phyloP scores from a whole-genome alignment of 2,888 invertebrate genomes.

The Aphidoletes aphidimyza region DNA sequence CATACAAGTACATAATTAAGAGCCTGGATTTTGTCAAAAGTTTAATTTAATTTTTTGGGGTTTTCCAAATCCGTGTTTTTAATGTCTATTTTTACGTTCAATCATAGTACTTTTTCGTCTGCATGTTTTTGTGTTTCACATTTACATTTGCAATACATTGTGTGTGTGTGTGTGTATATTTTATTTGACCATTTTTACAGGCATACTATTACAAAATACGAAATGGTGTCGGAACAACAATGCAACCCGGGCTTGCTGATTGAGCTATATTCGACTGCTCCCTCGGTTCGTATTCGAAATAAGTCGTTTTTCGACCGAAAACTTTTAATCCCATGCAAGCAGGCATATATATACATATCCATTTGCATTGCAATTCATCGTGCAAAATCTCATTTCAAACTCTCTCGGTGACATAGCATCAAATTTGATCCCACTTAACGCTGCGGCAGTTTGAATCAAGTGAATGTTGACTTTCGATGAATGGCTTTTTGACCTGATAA shows the following conservation, averaged over 20 bases:
- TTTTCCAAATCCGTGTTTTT: background rate
- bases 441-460: slow-evolving; percentile 10
- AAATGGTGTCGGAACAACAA: slow-evolving; percentile 14
- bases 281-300: background rate
- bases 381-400: slow-evolving; percentile 27
- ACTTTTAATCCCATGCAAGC: background rate
- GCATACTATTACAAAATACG: background rate
- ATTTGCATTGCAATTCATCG: slow-evolving; percentile 38
- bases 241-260: background rate
- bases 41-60: slow-evolving; percentile 50
- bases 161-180: slow-evolving; percentile 6
- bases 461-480: slow-evolving; percentile 43
- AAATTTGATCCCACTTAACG: slow-evolving; percentile 51
- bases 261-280: background rate
- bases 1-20: slow-evolving; percentile 44
- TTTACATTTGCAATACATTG: slow-evolving; percentile 9
- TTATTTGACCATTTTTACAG: background rate
- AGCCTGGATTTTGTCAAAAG: slow-evolving; percentile 45
- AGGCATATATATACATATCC: background rate
- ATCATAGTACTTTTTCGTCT: background rate
- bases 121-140: background rate
- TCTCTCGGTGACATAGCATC: slow-evolving; percentile 1
- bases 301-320: background rate
- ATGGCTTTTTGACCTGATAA: slow-evolving; percentile 14
- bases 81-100: background rate